Conservation (phyloP, 2,113 vertebrate genomes). For the Sinocyclocheilus maitianheensis region DNA sequence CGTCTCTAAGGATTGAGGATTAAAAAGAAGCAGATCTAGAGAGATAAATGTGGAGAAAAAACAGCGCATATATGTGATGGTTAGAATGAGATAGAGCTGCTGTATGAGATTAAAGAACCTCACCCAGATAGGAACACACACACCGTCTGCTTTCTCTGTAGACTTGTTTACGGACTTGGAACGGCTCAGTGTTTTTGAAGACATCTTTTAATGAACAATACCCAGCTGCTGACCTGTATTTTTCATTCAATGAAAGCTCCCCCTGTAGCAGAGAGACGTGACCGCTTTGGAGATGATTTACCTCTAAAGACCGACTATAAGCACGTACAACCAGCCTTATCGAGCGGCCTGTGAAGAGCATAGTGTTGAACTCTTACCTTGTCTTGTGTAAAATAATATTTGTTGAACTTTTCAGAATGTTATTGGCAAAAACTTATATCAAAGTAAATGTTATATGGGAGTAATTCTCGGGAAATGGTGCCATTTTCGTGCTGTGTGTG, state of each 20-base stretch:
- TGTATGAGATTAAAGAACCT: not conserved
- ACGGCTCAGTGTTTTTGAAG: not conserved
- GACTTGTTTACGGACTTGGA: not conserved
- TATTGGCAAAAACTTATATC: not conserved
- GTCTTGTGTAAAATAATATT: not conserved
- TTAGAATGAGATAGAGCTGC: not conserved
- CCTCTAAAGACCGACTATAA: not conserved
- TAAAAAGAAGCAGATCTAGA: not conserved
- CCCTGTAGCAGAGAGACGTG: not conserved
- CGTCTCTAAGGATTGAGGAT: not conserved
- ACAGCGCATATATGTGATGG: not conserved
- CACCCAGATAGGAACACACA: not conserved
- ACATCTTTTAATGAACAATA: not conserved
- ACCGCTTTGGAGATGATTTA: conserved; percentile 9
- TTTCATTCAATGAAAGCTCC: not conserved
- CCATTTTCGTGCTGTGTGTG: not conserved
- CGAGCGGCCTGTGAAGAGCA: not conserved
- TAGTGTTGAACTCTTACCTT: not conserved
- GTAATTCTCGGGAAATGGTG: not conserved
- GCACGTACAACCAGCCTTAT: not conserved
- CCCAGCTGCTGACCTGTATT: not conserved
- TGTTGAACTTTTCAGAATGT: not conserved
- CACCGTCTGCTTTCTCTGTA: not conserved
- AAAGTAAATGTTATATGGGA: not conserved
- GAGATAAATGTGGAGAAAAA: not conserved